These are phyloP conservation scores for Catocala fraxini DNA, from an alignment of 2,888 invertebrate species.

Conservation along the genomic window DNA sequence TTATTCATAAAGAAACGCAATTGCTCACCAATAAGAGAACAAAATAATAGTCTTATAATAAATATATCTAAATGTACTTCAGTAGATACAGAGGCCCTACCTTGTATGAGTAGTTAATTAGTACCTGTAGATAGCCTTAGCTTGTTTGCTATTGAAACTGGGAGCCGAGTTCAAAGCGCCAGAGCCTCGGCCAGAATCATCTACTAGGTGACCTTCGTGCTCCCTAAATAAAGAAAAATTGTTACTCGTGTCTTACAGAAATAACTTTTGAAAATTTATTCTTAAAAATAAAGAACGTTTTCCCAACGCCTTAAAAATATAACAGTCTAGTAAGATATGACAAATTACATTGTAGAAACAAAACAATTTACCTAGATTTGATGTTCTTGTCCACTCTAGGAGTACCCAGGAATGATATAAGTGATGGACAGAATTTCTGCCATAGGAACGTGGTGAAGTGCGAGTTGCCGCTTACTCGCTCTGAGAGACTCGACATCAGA, in stretches of 20 bases:
- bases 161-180: conserved; percentile 91
- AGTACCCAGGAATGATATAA: conserved; percentile 95
- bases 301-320: too few species aligned
- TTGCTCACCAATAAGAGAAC: too few species aligned
- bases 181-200: conserved; percentile 89
- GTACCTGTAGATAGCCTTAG: conserved; percentile 95
- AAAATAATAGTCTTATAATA: too few species aligned
- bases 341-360: too few species aligned
- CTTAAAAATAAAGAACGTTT: too few species aligned
- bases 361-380: conserved; percentile 86
- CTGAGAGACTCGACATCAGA: conserved; percentile 93
- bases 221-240: conserved; percentile 64
- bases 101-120: too few species aligned
- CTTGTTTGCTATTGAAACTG: conserved; percentile 93
- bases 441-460: conserved; percentile 96
- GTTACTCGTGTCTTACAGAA: too few species aligned
- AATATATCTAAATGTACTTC: too few species aligned
- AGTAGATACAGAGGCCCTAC: too few species aligned
- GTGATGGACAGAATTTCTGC: conserved; percentile 97
- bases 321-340: too few species aligned
- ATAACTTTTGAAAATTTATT: too few species aligned
- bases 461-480: conserved; percentile 93
- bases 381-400: conserved; percentile 94
- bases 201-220: conserved; percentile 83
- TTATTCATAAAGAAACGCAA: too few species aligned